Percentiles rank a stretch among this genome's conserved stretches.
Conservation (phyloP, 1,140 invertebrate species). For the Bombus superbus region DNA sequence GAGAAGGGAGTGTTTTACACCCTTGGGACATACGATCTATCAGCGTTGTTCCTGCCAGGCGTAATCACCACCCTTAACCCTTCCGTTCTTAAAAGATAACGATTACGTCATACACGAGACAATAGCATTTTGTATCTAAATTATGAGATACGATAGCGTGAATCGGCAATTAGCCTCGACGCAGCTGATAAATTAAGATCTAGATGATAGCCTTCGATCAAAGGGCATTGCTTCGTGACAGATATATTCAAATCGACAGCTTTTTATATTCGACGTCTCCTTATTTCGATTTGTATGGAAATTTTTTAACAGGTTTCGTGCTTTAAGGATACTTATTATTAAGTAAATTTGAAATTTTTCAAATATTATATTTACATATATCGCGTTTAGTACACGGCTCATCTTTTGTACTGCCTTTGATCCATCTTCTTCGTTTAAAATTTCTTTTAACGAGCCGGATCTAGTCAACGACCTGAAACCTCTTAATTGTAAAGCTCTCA, state of each 20-base stretch:
- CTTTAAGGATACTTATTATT: too few relatives aligned
- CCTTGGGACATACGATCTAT: slow-evolving; percentile 51
- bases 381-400: too few relatives aligned
- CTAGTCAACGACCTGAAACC: too few relatives aligned
- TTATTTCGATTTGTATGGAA: neutral
- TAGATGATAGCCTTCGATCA: neutral
- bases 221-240: neutral
- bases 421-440: too few relatives aligned
- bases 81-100: slow-evolving; percentile 48
- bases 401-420: too few relatives aligned
- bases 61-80: slow-evolving; percentile 48
- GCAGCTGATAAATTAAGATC: slow-evolving; percentile 3
- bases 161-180: slow-evolving; percentile 26
- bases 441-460: too few relatives aligned
- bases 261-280: neutral
- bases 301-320: too few relatives aligned
- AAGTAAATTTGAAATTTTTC: too few relatives aligned
- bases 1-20: slow-evolving; percentile 49
- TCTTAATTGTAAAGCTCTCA: too few relatives aligned
- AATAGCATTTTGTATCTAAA: slow-evolving; percentile 34
- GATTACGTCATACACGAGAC: slow-evolving; percentile 41
- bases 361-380: too few relatives aligned
- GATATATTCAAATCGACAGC: neutral
- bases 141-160: neutral
- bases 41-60: slow-evolving; percentile 37